Base-by-base conservation (phyloP, 2,888 invertebrate species). In the Lepas anatifera region DNA sequence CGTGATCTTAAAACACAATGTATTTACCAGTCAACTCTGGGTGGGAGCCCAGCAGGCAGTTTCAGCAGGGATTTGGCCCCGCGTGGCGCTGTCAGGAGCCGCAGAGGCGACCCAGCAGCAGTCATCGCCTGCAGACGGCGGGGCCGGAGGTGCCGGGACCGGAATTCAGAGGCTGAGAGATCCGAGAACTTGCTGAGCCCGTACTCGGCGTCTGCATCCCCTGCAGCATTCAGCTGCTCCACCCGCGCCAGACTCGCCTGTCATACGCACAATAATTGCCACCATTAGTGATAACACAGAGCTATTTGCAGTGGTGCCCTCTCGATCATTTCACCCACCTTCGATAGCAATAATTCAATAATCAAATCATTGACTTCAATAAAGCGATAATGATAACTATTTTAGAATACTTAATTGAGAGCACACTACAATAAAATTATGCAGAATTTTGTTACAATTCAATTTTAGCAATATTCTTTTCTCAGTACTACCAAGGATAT, bases 121-220 rank as follows among this genome's bases (percentile, higher is more conserved):
- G 25, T n/a, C n/a, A n/a, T n/a, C 50, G 50, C 50, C 22, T 27
- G 25, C 50, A 1, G 39, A 11, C 18, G 52, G 29, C 50, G 50
- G 25, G 11, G 11, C 50, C 78, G 74, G 70, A 84, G 76, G 72
- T 84, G 83, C 27, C 81, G 75, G 1, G 82, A 81, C 76, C 78
- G 79, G 75, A 86, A 87, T 77, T 87, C 87, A 11, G 82, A 79
- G 74, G 83, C 82, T 10, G 85, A 85, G 79, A 87, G 80, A 75
- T 87, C 87, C 7, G 87, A 85, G 73, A 85, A 84, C 69, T 81
- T 81, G 1, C 85, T 87, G 0, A 86, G 76, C 3, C 87, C 87
- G 78, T 84, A 87, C 35, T 78, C 77, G 0, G 86, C 86, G 58
- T 58, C 58, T 0, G 6, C 58, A 10, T 18, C 32, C 32, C 58